Evolutionary conservation across 2,888 invertebrate species (phyloP).

Genomic region (Drosophila merina): DNA sequence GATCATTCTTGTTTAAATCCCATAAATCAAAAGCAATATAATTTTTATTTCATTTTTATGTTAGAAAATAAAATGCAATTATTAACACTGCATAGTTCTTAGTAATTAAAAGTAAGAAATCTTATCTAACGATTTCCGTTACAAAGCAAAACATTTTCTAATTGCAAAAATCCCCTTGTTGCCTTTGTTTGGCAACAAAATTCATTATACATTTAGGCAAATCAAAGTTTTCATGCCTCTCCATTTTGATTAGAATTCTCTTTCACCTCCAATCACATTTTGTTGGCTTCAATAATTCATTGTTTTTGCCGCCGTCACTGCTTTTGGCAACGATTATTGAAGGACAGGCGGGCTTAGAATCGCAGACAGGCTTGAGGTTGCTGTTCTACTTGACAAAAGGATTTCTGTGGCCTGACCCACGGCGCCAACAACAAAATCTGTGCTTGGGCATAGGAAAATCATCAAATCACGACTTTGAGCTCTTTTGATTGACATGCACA

Average conservation of each 20-base stretch:
- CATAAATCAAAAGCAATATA: constrained; percentile 30
- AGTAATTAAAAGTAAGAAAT: background rate
- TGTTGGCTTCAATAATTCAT: constrained; percentile 43
- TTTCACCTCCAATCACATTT: constrained; percentile 26
- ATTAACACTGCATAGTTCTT: background rate
- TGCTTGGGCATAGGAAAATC: constrained; percentile 56
- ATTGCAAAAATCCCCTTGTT: background rate
- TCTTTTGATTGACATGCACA: constrained; percentile 73
- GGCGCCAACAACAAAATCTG: constrained; percentile 19
- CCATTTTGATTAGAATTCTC: constrained; percentile 37
- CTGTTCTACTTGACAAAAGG: constrained; percentile 55
- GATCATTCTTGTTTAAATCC: constrained; percentile 47
- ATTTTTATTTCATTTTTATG: constrained; percentile 3
- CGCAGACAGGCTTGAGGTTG: constrained; percentile 39
- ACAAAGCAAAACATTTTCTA: constrained; percentile 1
- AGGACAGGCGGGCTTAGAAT: constrained; percentile 47
- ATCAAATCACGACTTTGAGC: constrained; percentile 76
- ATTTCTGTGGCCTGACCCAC: constrained; percentile 42
- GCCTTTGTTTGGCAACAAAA: constrained; percentile 7
- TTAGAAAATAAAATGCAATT: background rate
- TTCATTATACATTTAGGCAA: constrained; percentile 14
- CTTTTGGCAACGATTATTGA: constrained; percentile 45
- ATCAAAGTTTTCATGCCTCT: constrained; percentile 36
- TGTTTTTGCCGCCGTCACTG: constrained; percentile 40
- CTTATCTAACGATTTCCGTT: background rate